phyloP scores from a whole-genome alignment of 1,140 invertebrate species.

The Rhagoletis pomonella region DNA sequence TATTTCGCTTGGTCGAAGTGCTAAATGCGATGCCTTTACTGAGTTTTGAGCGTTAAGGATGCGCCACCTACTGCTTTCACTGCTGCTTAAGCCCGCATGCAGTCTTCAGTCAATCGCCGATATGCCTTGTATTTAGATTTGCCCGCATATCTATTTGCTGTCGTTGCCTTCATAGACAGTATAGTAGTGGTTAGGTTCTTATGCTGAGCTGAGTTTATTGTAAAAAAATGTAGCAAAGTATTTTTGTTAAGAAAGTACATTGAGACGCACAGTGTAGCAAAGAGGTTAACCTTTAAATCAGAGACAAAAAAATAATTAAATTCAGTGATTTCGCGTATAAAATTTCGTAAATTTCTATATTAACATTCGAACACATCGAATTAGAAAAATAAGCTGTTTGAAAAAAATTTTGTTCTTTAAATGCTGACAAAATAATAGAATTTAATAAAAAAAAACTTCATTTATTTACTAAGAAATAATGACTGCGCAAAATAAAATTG shows the following conservation, averaged over 20 bases:
- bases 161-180: not conserved
- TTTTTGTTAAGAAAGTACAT: no score
- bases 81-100: not conserved
- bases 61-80: constrained; percentile 20
- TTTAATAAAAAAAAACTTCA: no score
- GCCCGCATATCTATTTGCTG: no score
- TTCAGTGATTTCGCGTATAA: no score
- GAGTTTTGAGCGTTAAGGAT: not conserved
- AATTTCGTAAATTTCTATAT: not conserved
- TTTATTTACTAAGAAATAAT: no score
- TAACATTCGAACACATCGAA: not conserved
- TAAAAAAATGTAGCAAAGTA: constrained; percentile 18
- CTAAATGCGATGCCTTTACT: not conserved
- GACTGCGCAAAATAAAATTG: no score
- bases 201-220: not conserved
- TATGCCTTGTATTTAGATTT: no score
- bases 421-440: no score
- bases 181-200: not conserved
- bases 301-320: no score
- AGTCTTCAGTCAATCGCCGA: not conserved
- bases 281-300: no score
- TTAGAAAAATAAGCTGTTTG: not conserved
- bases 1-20: not conserved
- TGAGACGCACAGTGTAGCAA: not conserved
- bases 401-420: not conserved